These are phyloP conservation scores for Melanotaenia boesemani DNA, from an alignment of 2,797 vertebrate species.

Conservation along the genomic window DNA sequence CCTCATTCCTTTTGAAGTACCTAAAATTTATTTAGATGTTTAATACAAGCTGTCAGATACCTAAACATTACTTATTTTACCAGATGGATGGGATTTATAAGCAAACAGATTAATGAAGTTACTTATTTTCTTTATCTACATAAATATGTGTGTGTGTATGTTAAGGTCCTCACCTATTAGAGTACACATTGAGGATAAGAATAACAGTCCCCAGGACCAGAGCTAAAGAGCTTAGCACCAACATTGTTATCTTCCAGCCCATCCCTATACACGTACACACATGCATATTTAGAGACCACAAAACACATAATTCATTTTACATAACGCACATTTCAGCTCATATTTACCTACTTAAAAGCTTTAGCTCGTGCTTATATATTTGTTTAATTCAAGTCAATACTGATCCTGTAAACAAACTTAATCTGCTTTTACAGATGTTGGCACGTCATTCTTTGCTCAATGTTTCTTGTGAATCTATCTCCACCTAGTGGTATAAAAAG, in stretches of 20 bases:
- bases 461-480: conserved; percentile 23
- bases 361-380: not conserved
- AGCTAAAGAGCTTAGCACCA: conserved; percentile 88
- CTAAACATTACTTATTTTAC: not conserved
- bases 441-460: not conserved
- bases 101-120: not conserved
- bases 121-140: not conserved
- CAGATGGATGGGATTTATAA: not conserved
- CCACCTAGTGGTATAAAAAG: conserved; percentile 69
- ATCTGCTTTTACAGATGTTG: conserved; percentile 5
- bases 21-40: not conserved
- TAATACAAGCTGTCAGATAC: not conserved
- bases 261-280: conserved; percentile 77
- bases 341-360: not conserved
- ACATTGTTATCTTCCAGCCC: conserved; percentile 89
- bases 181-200: conserved; percentile 85
- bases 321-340: not conserved
- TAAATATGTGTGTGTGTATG: conserved; percentile 10
- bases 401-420: conserved; percentile 12
- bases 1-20: not conserved
- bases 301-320: not conserved
- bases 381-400: not conserved
- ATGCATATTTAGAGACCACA: conserved; percentile 15
- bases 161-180: conserved; percentile 84
- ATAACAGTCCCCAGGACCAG: conserved; percentile 87